Conservation (phyloP, 2,113 vertebrate genomes). For the Geococcyx californianus region DNA sequence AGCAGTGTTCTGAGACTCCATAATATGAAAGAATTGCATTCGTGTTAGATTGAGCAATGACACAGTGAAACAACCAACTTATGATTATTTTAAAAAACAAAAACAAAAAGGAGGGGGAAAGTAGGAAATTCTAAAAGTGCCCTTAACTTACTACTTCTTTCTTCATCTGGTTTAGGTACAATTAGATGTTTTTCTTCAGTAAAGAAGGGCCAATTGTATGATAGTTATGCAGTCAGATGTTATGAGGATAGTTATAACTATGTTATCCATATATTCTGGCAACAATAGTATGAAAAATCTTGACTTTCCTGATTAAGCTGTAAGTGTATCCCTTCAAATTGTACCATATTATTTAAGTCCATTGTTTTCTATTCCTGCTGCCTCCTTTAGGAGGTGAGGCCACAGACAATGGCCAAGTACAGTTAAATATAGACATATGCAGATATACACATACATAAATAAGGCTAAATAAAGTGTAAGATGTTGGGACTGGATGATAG, state of each 20-base stretch:
- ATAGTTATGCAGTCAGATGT: background rate
- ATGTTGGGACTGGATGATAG: background rate
- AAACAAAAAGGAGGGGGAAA: background rate
- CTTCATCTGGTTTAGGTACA: background rate
- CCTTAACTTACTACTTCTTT: background rate
- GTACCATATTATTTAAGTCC: background rate
- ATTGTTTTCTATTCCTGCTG: background rate
- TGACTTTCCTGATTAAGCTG: background rate
- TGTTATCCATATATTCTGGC: background rate
- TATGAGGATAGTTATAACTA: background rate
- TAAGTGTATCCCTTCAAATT: background rate
- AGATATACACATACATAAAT: background rate
- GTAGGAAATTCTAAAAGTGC: background rate
- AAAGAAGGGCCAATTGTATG: background rate
- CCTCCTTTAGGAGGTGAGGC: background rate
- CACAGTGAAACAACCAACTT: background rate
- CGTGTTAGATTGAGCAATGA: background rate
- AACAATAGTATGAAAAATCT: background rate
- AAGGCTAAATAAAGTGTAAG: background rate
- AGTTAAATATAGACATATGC: background rate
- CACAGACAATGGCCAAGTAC: background rate
- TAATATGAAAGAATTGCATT: background rate
- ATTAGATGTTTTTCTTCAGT: background rate
- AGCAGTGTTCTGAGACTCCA: background rate
- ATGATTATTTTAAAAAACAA: background rate